Evolutionary conservation across 2,113 vertebrate species (phyloP), one percentile per base, ranked within the genome.

Genomic region (Tragelaphus buxtoni): DNA sequence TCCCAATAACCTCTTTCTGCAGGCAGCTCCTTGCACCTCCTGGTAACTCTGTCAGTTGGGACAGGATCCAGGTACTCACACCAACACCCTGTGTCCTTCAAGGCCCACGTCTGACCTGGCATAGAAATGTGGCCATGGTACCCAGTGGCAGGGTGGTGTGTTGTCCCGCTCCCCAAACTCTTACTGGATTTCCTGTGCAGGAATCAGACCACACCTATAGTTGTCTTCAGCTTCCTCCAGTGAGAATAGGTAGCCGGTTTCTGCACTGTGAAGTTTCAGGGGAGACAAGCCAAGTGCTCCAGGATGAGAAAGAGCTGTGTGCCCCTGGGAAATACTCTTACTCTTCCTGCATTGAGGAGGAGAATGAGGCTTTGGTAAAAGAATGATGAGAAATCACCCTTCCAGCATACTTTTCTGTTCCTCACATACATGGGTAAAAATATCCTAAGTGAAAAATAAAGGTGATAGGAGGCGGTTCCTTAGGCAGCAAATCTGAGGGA

Each of bases 341-440:
- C 4, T 74, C 5, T 32, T 14, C 5, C 82, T 5, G 11, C 53
- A 2, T 0, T 16, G 69, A 28, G 16, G 45, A 28, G 20, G 17
- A 58, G 7, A 56, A 56, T 24, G 22, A 30, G 60, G 32, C 61
- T 58, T 61, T 49, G 49, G 24, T 63, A 69, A 87, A 74, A 32
- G 7, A 85, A 72, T 39, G 28, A 53, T 17, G 22, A 82, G 30
- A 18, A 74, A 47, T 45, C 7, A 8, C 35, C 32, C 9, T 81
- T 85, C 13, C 9, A 47, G 5, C 6, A 7, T 32, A 5, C 32
- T 92, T 82, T 47, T 58, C 51, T 49, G 39, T n/a, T 82, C 55
- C 10, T 92, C n/a, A 92, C 42, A 53, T n/a, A 42, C 45, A 24
- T 18, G 11, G 32, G 18, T 84, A 96, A 95, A 95, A 96, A 77